Percentiles rank a stretch among this genome's conserved stretches.
Evolutionary conservation across 2,113 vertebrate species (phyloP).

Genomic region (Lagopus leucura): DNA sequence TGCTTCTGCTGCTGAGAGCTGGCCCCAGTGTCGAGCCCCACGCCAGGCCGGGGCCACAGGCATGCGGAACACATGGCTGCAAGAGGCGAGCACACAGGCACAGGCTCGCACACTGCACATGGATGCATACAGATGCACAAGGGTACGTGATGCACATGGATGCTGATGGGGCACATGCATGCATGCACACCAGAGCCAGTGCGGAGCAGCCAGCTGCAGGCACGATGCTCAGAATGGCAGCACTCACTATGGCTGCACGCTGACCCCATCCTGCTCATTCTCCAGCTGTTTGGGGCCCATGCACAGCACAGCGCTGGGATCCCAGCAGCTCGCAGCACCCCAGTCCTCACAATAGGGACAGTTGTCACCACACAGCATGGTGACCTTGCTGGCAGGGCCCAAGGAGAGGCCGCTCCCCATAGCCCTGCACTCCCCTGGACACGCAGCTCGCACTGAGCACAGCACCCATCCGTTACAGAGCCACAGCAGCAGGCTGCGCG

Average conservation of each 20-base stretch:
- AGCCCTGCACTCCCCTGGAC: neutral
- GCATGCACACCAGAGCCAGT: fast-evolving
- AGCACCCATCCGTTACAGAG: neutral
- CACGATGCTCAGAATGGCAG: fast-evolving
- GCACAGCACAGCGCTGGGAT: neutral
- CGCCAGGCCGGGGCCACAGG: neutral
- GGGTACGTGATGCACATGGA: neutral
- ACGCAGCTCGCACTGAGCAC: neutral
- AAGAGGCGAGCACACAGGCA: neutral
- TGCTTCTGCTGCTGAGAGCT: neutral
- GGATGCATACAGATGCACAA: neutral
- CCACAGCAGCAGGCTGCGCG: neutral
- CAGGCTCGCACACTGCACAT: neutral
- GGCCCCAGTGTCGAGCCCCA: neutral
- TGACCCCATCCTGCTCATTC: neutral
- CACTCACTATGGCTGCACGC: neutral
- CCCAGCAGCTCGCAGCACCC: fast-evolving
- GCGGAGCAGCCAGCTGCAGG: fast-evolving
- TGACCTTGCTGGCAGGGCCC: constrained; percentile 42
- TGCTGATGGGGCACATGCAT: neutral
- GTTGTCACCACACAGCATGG: neutral
- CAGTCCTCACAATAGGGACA: neutral
- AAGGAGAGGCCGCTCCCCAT: constrained; percentile 7
- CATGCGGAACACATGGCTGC: neutral
- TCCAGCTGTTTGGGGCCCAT: fast-evolving